Evolutionary conservation across 2,888 invertebrate species (phyloP), one percentile per base, ranked within the genome.

Genomic region (Celastrina argiolus): DNA sequence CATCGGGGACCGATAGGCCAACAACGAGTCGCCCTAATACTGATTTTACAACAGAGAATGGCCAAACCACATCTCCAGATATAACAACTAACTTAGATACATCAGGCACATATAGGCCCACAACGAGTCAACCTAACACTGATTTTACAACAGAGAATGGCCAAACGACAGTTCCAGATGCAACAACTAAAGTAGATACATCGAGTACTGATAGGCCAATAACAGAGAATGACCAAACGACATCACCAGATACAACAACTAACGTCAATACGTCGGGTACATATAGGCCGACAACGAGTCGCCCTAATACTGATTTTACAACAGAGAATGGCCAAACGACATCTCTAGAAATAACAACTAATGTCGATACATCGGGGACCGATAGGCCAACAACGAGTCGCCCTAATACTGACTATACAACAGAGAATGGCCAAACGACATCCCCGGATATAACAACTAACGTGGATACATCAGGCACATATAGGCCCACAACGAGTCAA

Each of bases 311-410:
- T 5, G 45, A 18, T 51, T 34, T 22, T 10, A 67, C 64, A 6
- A 67, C 69, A 18, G 28, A n/a, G 0, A 26, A 18, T 6, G 14
- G 64, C 26, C 56, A 56, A 1, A 69, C 69, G 3, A 64, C 36
- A 12, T 16, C n/a, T 5, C 22, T 59, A 12, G 8, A 14, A 12
- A 10, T 51, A 22, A 51, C 51, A 10, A 56, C 67, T 45, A n/a
- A 59, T 0, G 2, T n/a, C 1, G 2, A 26, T 26, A 16, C 59
- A 8, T 26, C 66, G 26, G 2, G 5, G 0, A 28, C 7, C 10
- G 31, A 34, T 10, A 59, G 18, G 1, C 18, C 14, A 2, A 65
- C 64, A 26, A 65, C 56, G 16, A 14, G 6, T 1, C 8, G 10
- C 2, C 10, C 45, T 34, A n/a, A 36, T 1, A 56, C 39, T 0